Percentiles rank a stretch among this genome's conserved stretches.
Conservation (phyloP, 2,113 vertebrate genomes). For the Myiozetetes cayanensis region DNA sequence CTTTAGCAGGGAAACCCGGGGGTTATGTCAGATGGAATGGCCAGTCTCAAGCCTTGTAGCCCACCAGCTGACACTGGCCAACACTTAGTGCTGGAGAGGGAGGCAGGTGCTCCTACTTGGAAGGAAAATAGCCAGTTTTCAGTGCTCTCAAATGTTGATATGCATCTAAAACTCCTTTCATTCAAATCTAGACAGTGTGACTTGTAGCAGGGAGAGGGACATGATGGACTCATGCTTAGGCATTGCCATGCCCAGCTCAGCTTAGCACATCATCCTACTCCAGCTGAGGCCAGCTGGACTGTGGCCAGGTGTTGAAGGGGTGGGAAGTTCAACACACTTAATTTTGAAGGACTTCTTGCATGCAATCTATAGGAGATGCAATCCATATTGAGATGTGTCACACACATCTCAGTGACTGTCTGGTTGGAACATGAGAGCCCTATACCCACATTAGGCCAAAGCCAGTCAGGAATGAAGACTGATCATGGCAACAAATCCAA, state of each 20-base stretch:
- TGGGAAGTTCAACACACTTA: fast-evolving
- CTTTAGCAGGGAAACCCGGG: background rate
- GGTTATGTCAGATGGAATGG: background rate
- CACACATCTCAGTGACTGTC: fast-evolving
- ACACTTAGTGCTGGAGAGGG: background rate
- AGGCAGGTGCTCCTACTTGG: background rate
- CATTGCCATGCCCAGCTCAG: background rate
- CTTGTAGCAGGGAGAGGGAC: background rate
- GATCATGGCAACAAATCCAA: background rate
- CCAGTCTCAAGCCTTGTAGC: background rate
- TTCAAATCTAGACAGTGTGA: background rate
- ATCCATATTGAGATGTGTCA: background rate
- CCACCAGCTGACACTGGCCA: background rate
- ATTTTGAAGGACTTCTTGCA: background rate
- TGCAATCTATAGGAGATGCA: background rate
- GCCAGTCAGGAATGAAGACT: background rate
- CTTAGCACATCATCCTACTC: background rate
- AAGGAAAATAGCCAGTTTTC: background rate
- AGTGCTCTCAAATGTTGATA: background rate
- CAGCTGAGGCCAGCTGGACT: background rate
- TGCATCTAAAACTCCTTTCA: background rate
- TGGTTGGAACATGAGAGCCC: background rate
- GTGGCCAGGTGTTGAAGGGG: background rate
- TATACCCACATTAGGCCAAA: background rate
- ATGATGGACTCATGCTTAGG: background rate